Base-by-base conservation (phyloP, 2,113 vertebrate species). In the Oenanthe melanoleuca region DNA sequence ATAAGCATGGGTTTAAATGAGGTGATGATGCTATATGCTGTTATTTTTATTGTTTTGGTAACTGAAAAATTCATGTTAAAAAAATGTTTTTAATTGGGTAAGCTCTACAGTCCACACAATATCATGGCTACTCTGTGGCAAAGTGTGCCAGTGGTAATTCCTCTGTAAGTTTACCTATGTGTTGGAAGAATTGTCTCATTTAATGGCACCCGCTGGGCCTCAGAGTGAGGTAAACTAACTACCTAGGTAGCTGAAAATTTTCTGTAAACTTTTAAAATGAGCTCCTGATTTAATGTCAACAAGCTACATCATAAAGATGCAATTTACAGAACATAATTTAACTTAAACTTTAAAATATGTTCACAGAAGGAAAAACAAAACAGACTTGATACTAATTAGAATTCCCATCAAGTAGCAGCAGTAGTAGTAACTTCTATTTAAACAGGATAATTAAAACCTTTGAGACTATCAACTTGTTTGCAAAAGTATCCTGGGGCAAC, bases 391-490 rank as follows among this genome's bases (percentile, higher is more conserved):
- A 34, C 59, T 95, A 85, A 97, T 92, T 97, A 96, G 42, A 95
- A 94, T 96, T 91, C 72, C 67, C 50, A 57, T 90, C 42, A 94
- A 83, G n/a, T 73, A 73, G 70, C 87, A 89, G 44, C 63, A 93
- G 44, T 83, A 95, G 42, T 89, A 75, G 64, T 81, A 95, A 93
- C 60, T 97, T 81, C 59, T 91, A 31, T 91, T 97, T 96, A 93
- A 95, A 83, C 38, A 73, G 75, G 38, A 75, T 96, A 95, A 97
- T 97, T 96, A 97, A 97, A 96, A 92, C 92, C 87, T 97, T 93
- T 85, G 97, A 97, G 94, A 91, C 61, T 79, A 75, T 84, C 65
- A 83, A 52, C 59, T 85, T 93, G 69, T 95, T 95, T 95, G 81
- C 47, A 72, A 9, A 94, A 71, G 45, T 80, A 31, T 95, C 89